Base-by-base conservation (phyloP, 2,113 vertebrate genomes). In the Phyllostomus discolor region DNA sequence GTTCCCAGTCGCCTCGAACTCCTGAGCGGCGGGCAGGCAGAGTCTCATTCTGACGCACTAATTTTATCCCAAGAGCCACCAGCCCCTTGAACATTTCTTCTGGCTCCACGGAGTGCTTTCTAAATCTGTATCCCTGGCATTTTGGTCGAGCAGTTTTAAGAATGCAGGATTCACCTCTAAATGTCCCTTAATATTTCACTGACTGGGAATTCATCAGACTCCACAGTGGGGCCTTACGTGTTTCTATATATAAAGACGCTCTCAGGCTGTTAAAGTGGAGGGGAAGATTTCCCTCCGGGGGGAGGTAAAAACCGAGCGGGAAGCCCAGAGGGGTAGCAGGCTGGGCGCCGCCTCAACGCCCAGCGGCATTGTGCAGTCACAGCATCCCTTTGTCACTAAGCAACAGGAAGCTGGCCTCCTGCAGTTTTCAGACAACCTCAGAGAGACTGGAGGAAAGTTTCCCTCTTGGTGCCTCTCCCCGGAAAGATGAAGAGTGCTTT, bases 401-500 rank as follows among this genome's bases (percentile, higher is more conserved):
- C 98, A 98, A 98, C 98, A 73, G 46, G n/a, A 84, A 93, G 35
- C 33, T 96, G 94, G 92, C 96, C 93, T 95, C 69, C 62, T 46
- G 86, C 88, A 43, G 80, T 84, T 95, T 93, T 91, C 90, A 91
- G 72, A 89, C n/a, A 94, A 33, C 35, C 82, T 96, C 76, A 91
- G 94, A 93, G 96, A 91, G 70, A 64, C 88, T 95, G 93, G 79
- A 94, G 91, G 62, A 91, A 96, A 88, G 57, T 83, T 93, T 94
- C 57, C 73, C 85, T 89, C 95, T 95, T 96, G 93, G 15, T 88
- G 97, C 78, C 48, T 79, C 97, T 96, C 75, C 48, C 28, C 10
- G 72, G 95, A 80, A 97, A 90, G 96, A 98, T 97, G 98, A 78
- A 97, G 95, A 94, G 90, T 87, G 93, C 96, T 91, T 85, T 98